A percentile compares a stretch with the other conserved stretches of the same genome.
Conservation (phyloP, 2,888 invertebrate genomes). For the Trachelus tabidus region DNA sequence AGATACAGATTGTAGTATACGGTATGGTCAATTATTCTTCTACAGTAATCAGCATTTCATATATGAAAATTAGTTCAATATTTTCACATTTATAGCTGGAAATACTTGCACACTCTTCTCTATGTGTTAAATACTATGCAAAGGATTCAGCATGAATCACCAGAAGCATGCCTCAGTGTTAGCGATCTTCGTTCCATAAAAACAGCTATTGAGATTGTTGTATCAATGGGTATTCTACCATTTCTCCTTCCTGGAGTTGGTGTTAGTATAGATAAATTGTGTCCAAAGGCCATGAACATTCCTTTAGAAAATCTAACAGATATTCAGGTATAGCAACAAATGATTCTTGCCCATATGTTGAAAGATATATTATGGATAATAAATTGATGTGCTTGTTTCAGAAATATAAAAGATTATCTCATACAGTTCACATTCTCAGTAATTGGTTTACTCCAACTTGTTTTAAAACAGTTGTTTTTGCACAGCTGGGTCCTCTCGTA, state of each 20-base stretch:
- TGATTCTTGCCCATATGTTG: slow-evolving; percentile 41
- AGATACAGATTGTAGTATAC: slow-evolving; percentile 12
- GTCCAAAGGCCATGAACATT: slow-evolving; percentile 59
- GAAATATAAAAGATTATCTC: slow-evolving; percentile 71
- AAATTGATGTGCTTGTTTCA: slow-evolving; percentile 45
- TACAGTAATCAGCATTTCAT: slow-evolving; percentile 1
- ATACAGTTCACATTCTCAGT: slow-evolving; percentile 70
- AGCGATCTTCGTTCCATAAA: slow-evolving; percentile 75
- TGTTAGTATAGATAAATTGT: slow-evolving; percentile 67
- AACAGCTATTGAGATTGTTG: slow-evolving; percentile 72
- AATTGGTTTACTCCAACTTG: slow-evolving; percentile 42
- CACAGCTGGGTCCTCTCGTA: slow-evolving; percentile 66
- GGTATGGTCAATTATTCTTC: slow-evolving; percentile 15
- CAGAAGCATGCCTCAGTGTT: slow-evolving; percentile 70
- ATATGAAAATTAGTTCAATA: background rate
- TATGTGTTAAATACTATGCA: slow-evolving; percentile 38
- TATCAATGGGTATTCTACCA: slow-evolving; percentile 75
- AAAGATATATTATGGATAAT: background rate
- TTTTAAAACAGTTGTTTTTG: slow-evolving; percentile 44
- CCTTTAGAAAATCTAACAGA: slow-evolving; percentile 62
- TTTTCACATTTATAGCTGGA: slow-evolving; percentile 36
- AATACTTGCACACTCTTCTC: slow-evolving; percentile 41
- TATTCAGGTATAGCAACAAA: slow-evolving; percentile 68
- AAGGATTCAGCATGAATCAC: slow-evolving; percentile 25
- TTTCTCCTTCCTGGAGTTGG: slow-evolving; percentile 77